These are phyloP conservation scores for Champsocephalus esox DNA, from an alignment of 2,797 vertebrate species.

Conservation along the genomic window DNA sequence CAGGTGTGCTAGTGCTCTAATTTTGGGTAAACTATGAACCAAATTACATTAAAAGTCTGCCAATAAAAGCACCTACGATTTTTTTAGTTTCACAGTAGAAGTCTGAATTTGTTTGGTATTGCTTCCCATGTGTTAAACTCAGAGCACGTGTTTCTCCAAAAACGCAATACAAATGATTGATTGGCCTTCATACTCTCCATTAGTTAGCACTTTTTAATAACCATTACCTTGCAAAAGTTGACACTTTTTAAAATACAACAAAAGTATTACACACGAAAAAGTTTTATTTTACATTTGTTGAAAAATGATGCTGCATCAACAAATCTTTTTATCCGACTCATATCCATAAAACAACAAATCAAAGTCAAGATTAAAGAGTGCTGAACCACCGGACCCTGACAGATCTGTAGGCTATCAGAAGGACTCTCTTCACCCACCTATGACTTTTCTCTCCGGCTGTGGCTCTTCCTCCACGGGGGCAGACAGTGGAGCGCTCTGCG, in stretches of 20 bases:
- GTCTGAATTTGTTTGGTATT: neutral
- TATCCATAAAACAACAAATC: neutral
- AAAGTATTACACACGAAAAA: neutral
- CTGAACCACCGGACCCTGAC: neutral
- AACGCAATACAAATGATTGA: neutral
- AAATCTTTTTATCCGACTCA: neutral
- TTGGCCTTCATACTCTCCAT: neutral
- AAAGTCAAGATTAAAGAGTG: neutral
- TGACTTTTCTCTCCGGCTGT: constrained; percentile 84
- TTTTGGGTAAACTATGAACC: neutral
- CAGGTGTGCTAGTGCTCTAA: neutral
- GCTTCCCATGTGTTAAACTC: neutral
- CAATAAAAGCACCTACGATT: neutral
- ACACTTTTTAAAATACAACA: neutral
- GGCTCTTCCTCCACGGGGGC: constrained; percentile 73
- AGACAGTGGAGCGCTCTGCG: constrained; percentile 76
- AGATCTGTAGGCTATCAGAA: neutral
- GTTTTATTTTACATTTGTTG: too few relatives aligned
- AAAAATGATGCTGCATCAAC: neutral
- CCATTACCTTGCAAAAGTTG: neutral
- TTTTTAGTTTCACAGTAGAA: too few relatives aligned
- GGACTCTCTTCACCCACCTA: constrained; percentile 75
- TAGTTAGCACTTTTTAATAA: neutral
- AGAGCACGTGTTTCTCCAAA: constrained; percentile 36
- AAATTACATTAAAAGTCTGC: neutral